Evolutionary conservation across 2,113 vertebrate species (phyloP), one percentile per base, ranked within the genome.

Genomic region (Tetrax tetrax): DNA sequence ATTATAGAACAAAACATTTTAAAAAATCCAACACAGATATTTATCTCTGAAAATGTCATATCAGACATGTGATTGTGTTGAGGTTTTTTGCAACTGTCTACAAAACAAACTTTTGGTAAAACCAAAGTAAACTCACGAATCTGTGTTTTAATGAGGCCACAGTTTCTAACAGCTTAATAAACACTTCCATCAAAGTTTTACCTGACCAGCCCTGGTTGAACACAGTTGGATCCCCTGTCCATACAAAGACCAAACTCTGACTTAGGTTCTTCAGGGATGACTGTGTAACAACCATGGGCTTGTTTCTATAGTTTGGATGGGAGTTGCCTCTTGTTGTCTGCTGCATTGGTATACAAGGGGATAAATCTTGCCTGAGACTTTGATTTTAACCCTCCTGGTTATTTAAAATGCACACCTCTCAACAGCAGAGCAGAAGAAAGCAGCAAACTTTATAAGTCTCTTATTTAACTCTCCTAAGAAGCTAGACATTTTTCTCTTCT

Each of bases 381-480:
- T 65, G 38, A 91, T 81, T 69, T 86, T 68, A 47, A 69, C 69
- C 75, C 80, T 87, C 41, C 51, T 41, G 1, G 8, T 85, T 89
- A 83, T 74, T 94, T 63, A 70, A 93, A 89, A 79, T 59, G 38
- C 33, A 77, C 12, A 35, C 70, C 38, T 93, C 63, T 43, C 24
- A 4, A 0, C 1, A 1, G 25, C 17, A 7, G 8, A 70, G 59
- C 28, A 88, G 41, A 43, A 43, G 41, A 43, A 83, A 85, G 37
- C 45, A 50, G n/a, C n/a, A 83, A 51, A 80, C 16, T 77, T 92
- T 74, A 57, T 37, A 41, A 37, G 15, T 79, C 50, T 77, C 50
- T 76, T 87, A 80, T 77, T 89, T 87, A 88, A 93, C 29, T 80
- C 43, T 87, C 28, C 25, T 70, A 72, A 77, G 29, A 37, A 80